Evolutionary conservation across 35 echinoderm and acorn worm genomes (phyloP).

Genomic region (Ptychodera flava): DNA sequence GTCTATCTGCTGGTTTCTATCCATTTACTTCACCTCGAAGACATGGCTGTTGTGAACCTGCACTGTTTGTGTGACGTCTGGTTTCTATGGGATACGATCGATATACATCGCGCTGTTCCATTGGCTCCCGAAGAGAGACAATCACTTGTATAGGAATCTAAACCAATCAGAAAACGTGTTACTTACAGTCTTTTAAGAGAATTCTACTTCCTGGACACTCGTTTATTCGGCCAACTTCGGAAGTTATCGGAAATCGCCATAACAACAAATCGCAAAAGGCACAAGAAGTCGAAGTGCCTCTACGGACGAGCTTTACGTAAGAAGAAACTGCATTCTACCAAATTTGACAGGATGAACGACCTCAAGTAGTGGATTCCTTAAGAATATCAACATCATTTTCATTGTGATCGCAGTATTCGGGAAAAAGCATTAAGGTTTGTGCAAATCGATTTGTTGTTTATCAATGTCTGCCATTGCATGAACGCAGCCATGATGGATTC

Average conservation of each 20-base stretch:
- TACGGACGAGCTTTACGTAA: background rate
- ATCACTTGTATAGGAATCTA: background rate
- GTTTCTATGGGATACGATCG: background rate
- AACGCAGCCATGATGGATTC: no score
- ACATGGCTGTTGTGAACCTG: background rate
- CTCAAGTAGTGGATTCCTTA: no score
- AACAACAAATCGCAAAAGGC: background rate
- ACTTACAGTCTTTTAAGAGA: background rate
- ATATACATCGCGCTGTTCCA: background rate
- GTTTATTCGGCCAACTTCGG: background rate
- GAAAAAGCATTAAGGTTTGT: background rate
- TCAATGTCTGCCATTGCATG: background rate
- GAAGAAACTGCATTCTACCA: background rate
- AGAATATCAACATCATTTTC: no score
- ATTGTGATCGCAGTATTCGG: background rate
- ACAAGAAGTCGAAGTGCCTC: background rate
- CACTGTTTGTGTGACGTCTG: background rate
- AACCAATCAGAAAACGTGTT: background rate
- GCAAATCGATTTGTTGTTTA: background rate
- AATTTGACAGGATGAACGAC: no score
- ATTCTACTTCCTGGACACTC: background rate
- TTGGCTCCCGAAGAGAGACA: background rate
- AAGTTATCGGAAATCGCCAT: background rate
- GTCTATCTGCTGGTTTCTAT: no score
- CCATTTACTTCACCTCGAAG: background rate